Base-by-base conservation (phyloP, 1,140 invertebrate species). In the Lepidostoma basale region DNA sequence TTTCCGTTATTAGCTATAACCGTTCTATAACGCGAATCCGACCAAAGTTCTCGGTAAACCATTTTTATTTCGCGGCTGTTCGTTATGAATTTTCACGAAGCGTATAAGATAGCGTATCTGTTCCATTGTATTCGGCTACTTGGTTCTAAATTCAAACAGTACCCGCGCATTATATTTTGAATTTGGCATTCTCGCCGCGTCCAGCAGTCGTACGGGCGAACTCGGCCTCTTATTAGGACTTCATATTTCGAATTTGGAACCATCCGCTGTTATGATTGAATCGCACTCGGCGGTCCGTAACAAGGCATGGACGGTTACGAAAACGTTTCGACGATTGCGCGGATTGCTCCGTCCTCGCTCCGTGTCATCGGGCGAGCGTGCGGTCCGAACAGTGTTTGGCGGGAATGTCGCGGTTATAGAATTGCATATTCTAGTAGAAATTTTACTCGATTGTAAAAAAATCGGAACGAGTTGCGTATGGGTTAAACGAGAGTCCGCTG, bases 101-200 rank as follows among this genome's bases (percentile, higher is more conserved):
- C 52, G 16, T 16, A n/a, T n/a, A n/a, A 56, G 49, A 56, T 56
- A 56, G 14, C 52, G 52, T 56, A 56, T 39, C 52, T 56, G 20
- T 36, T 14, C 28, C 52, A 56, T 56, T 56, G 52, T 56, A 56
- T 56, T 56, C 30, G 20, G 44, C 18, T n/a, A 22, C n/a, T n/a
- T 6, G 36, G 52, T 30, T 56, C 52, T 30, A 36, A 56, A 28
- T 20, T 54, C 23, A 56, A 33, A 56, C 52, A 56, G 36, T 56
- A 56, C 36, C 52, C 52, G 52, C 52, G 18, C 52, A 56, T 56
- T 39, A 56, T 56, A 39, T 33, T 56, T 33, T 20, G 18, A 20
- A 36, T 56, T 56, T 18, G 30, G 52, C 18, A 56, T 56, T 56
- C 52, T 8, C 52, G 22, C n/a, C 16, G 52, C 30, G 52, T 56